These are phyloP conservation scores for Pocillopora verrucosa DNA, from an alignment of 64 coral and sea anemone species.

Conservation along the genomic window DNA sequence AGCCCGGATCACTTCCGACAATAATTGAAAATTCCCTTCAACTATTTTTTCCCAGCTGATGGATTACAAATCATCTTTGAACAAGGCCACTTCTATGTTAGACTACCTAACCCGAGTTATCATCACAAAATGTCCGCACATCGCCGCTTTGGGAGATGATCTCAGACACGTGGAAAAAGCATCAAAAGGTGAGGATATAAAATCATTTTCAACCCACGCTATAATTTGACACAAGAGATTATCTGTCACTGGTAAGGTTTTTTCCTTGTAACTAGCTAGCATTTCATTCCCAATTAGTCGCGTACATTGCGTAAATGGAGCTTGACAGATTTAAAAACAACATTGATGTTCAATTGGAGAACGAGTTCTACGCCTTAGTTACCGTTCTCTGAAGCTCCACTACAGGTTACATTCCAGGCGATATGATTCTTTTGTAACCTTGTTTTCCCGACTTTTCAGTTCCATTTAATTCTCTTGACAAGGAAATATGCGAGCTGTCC, in stretches of 20 bases:
- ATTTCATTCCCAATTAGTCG: too few relatives aligned
- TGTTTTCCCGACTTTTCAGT: not conserved
- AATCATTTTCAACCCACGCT: not conserved
- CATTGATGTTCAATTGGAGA: too few relatives aligned
- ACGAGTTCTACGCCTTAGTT: too few relatives aligned
- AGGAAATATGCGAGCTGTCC: conserved; percentile 21
- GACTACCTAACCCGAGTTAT: conserved; percentile 26
- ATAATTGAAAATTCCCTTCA: not conserved
- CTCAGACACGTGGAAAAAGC: conserved; percentile 24
- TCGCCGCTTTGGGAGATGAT: conserved; percentile 25
- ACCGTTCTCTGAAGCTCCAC: not conserved
- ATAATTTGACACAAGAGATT: too few relatives aligned
- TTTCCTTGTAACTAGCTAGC: too few relatives aligned
- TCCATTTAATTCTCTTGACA: conserved; percentile 32
- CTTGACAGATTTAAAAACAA: too few relatives aligned
- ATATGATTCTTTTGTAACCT: too few relatives aligned
- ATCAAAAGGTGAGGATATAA: not conserved
- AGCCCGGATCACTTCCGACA: not conserved
- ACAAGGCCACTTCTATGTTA: conserved; percentile 7
- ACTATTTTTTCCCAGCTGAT: not conserved
- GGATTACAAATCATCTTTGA: conserved; percentile 37
- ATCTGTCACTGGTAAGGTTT: too few relatives aligned
- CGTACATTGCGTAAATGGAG: too few relatives aligned
- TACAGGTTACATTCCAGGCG: not conserved
- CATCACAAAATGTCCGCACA: conserved; percentile 43